These are phyloP conservation scores for Leptodactylus fallax DNA, from an alignment of 2,797 vertebrate species.

Conservation along the genomic window DNA sequence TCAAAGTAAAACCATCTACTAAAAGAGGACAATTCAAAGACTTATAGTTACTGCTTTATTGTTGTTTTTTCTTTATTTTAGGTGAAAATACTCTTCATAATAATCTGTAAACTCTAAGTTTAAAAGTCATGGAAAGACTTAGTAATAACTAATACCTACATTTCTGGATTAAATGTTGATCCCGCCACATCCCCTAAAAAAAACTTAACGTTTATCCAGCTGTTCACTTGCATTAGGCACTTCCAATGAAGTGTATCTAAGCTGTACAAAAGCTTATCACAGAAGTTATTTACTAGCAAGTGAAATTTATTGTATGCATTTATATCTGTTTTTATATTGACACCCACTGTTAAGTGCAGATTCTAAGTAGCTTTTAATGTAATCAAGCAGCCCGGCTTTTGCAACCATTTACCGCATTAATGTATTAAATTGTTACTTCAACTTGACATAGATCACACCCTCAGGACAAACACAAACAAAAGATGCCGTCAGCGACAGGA, in stretches of 20 bases:
- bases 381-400: conserved; percentile 40
- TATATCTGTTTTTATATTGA: conserved; percentile 42
- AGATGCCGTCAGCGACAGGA: neutral
- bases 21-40: too few species aligned
- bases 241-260: neutral
- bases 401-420: conserved; percentile 44
- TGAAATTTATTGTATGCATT: neutral
- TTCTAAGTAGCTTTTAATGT: conserved; percentile 57
- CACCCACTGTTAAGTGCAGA: conserved; percentile 32
- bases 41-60: neutral
- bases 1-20: too few species aligned
- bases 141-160: neutral
- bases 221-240: too few species aligned
- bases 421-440: conserved; percentile 53
- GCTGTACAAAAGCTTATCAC: neutral
- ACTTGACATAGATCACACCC: conserved; percentile 54
- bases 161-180: neutral
- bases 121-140: neutral
- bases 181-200: neutral
- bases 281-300: neutral
- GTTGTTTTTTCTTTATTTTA: neutral
- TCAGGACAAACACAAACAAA: conserved; percentile 51
- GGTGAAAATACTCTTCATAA: neutral
- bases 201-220: neutral
- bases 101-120: neutral